Conservation (phyloP, 2,888 invertebrate genomes). For the Drosophila robusta region DNA sequence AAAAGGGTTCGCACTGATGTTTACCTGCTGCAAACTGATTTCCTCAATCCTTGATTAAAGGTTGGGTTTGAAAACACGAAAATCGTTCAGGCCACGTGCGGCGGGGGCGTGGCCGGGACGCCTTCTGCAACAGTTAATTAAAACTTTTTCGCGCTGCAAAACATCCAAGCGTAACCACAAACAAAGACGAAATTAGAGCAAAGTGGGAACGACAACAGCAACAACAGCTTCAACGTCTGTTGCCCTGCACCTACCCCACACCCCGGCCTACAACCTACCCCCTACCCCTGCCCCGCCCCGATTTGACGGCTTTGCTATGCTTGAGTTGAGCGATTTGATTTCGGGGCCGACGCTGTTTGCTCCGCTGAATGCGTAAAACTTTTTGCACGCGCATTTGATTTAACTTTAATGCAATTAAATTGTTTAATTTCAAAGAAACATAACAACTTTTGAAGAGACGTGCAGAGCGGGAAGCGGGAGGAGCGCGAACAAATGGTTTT, state of each 20-base stretch:
- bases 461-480: not conserved
- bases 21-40: constrained; percentile 12
- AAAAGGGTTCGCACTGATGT: constrained; percentile 5
- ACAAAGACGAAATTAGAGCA: constrained; percentile 74
- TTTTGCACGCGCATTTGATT: constrained; percentile 73
- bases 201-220: constrained; percentile 22
- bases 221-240: constrained; percentile 15
- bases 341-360: constrained; percentile 47
- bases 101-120: constrained; percentile 12
- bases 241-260: not conserved
- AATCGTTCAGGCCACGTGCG: not conserved
- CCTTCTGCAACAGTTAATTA: constrained; percentile 75
- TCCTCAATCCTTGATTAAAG: constrained; percentile 47
- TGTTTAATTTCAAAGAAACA: constrained; percentile 77
- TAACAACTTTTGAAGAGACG: constrained; percentile 29
- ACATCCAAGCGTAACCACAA: constrained; percentile 72
- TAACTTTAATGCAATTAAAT: constrained; percentile 78
- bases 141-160: constrained; percentile 68
- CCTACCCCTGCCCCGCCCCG: not conserved
- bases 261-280: not conserved
- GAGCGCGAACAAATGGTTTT: constrained; percentile 18
- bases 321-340: constrained; percentile 75
- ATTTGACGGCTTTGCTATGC: constrained; percentile 46
- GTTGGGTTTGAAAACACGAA: constrained; percentile 21
- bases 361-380: constrained; percentile 73